Evolutionary conservation across 2,113 vertebrate species (phyloP).

Genomic region (Megalops atlanticus): DNA sequence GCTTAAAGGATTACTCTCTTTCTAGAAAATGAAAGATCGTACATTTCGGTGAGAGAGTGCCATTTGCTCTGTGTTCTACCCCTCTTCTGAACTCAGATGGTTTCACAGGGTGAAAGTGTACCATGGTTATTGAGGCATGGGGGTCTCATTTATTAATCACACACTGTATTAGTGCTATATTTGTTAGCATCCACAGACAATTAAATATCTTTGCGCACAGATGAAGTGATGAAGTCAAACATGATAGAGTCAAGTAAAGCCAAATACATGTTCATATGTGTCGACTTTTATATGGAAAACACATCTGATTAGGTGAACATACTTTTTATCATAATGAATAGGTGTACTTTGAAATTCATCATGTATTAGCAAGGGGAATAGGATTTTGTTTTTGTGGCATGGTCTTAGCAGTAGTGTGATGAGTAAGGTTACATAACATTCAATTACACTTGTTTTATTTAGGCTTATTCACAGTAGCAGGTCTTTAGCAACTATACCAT

Average conservation of each 20-base stretch:
- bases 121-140: no score
- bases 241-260: no score
- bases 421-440: background rate
- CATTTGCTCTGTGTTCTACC: background rate
- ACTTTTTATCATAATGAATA: no score
- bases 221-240: background rate
- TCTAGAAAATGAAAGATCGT: slow-evolving; percentile 6
- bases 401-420: background rate
- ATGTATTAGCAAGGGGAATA: no score
- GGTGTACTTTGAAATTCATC: no score
- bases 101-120: background rate
- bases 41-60: background rate
- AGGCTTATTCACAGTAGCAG: no score
- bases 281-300: no score
- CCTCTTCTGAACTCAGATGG: background rate
- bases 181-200: background rate
- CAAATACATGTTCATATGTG: no score
- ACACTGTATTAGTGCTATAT: background rate
- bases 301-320: no score
- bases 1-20: slow-evolving; percentile 2
- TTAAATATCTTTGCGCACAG: background rate
- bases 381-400: background rate
- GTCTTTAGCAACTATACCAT: no score
- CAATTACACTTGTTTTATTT: no score
- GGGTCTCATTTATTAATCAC: no score